phyloP scores from a whole-genome alignment of 2,888 invertebrate genomes.

The Keiferia lycopersicella region DNA sequence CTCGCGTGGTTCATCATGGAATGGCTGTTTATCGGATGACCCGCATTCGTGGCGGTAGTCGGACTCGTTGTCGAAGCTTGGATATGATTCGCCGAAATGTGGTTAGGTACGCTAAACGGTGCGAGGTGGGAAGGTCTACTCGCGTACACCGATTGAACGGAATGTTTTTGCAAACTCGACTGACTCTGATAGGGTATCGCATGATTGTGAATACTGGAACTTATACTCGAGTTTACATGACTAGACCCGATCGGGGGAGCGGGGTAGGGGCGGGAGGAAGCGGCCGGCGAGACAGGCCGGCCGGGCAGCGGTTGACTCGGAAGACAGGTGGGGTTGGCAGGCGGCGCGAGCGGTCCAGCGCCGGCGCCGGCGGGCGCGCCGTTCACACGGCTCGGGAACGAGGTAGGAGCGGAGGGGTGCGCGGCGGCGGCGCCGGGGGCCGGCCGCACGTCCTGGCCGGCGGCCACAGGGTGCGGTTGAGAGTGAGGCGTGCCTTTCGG shows the following conservation, averaged over 20 bases:
- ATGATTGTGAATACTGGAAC: constrained; percentile 72
- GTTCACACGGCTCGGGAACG: constrained; percentile 62
- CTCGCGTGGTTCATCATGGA: constrained; percentile 64
- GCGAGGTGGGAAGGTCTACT: constrained; percentile 70
- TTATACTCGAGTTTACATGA: constrained; percentile 75
- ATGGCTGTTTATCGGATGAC: constrained; percentile 65
- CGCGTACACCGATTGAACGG: constrained; percentile 68
- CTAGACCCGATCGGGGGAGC: constrained; percentile 75
- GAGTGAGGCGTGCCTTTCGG: constrained; percentile 58
- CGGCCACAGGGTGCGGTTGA: constrained; percentile 61
- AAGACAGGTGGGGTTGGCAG: constrained; percentile 66
- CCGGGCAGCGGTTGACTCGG: constrained; percentile 66
- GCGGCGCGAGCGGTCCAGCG: constrained; percentile 58
- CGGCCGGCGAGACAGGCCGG: constrained; percentile 63
- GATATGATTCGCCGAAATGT: constrained; percentile 80
- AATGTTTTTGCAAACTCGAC: constrained; percentile 76
- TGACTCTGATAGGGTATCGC: constrained; percentile 72
- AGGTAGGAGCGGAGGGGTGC: constrained; percentile 68
- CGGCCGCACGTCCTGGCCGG: constrained; percentile 61
- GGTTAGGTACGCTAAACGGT: constrained; percentile 68
- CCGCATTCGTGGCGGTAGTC: constrained; percentile 64
- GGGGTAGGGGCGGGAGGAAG: constrained; percentile 66
- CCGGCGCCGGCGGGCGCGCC: constrained; percentile 39
- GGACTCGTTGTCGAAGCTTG: constrained; percentile 70
- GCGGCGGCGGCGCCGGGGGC: constrained; percentile 46